These are phyloP conservation scores for Esperia sulphurella DNA, from an alignment of 2,888 invertebrate genomes.

Conservation along the genomic window DNA sequence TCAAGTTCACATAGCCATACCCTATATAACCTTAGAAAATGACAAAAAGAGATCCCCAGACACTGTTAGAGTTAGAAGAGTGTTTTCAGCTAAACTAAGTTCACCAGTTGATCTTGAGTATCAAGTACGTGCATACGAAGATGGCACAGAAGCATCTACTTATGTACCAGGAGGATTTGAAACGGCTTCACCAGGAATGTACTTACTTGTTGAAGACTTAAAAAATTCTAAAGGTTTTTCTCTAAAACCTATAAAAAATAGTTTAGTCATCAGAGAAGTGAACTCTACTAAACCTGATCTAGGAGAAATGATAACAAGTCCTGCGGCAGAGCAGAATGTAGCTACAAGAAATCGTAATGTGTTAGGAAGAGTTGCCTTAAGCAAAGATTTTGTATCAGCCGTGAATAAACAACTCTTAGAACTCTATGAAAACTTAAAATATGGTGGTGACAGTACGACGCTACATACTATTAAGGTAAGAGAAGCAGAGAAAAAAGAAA, in stretches of 20 bases:
- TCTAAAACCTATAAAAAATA: slow-evolving; percentile 35
- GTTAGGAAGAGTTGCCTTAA: slow-evolving; percentile 32
- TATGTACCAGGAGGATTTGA: slow-evolving; percentile 7
- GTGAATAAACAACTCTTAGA: slow-evolving; percentile 40
- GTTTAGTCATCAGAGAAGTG: slow-evolving; percentile 2
- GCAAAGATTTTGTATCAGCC: slow-evolving; percentile 44
- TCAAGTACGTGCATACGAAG: slow-evolving; percentile 47
- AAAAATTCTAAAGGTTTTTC: slow-evolving; percentile 30
- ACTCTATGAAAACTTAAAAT: slow-evolving; percentile 32
- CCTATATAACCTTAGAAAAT: slow-evolving; percentile 26
- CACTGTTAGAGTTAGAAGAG: slow-evolving; percentile 36
- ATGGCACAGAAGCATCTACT: slow-evolving; percentile 11
- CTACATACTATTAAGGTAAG: slow-evolving; percentile 13
- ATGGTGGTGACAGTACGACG: slow-evolving; percentile 2
- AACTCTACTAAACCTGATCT: not conserved
- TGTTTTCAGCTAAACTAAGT: slow-evolving; percentile 54
- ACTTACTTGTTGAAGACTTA: slow-evolving; percentile 41
- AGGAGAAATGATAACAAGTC: not conserved
- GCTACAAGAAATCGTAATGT: slow-evolving; percentile 23
- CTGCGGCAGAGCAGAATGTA: slow-evolving; percentile 1
- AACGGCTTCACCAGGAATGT: slow-evolving; percentile 41
- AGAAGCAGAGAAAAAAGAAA: not conserved
- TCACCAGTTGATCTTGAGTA: slow-evolving; percentile 60
- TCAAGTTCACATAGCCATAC: slow-evolving; percentile 56
- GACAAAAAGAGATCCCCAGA: slow-evolving; percentile 36